Evolutionary conservation across 2,113 vertebrate species (phyloP).

Genomic region (Chloebia gouldiae): DNA sequence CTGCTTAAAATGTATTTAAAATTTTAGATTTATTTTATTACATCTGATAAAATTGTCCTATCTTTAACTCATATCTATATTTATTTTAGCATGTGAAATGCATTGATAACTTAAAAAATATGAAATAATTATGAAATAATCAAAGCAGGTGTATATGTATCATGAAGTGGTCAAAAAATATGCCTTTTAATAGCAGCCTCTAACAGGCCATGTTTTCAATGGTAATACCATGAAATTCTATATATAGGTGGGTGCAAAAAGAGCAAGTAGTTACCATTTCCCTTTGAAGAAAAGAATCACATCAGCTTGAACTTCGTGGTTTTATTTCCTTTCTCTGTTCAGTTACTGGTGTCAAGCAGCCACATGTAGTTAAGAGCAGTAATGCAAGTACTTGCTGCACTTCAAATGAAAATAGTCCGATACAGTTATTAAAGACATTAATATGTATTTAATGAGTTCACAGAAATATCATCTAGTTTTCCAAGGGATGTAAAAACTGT

Average conservation of each 20-base stretch:
- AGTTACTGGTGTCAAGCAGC: neutral
- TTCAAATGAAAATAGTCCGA: constrained; percentile 10
- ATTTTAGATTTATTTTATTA: neutral
- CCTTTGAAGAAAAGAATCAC: neutral
- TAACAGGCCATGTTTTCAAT: neutral
- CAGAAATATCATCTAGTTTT: neutral
- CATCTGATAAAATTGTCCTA: neutral
- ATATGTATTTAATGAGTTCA: neutral
- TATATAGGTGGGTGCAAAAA: neutral
- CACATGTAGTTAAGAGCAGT: neutral
- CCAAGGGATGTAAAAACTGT: neutral
- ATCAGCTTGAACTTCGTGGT: neutral
- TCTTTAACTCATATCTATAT: neutral
- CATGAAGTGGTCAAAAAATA: neutral
- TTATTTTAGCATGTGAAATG: neutral
- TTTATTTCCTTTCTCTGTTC: neutral
- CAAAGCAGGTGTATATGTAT: neutral
- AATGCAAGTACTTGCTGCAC: neutral
- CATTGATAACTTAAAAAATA: neutral
- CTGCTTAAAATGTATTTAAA: neutral
- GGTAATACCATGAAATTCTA: neutral
- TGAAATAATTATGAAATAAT: neutral
- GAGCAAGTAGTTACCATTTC: neutral
- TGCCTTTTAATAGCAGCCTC: neutral
- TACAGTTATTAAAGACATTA: neutral